Evolutionary conservation across 1,140 invertebrate genomes (phyloP).

Genomic region (Lepeophtheirus salmonis): DNA sequence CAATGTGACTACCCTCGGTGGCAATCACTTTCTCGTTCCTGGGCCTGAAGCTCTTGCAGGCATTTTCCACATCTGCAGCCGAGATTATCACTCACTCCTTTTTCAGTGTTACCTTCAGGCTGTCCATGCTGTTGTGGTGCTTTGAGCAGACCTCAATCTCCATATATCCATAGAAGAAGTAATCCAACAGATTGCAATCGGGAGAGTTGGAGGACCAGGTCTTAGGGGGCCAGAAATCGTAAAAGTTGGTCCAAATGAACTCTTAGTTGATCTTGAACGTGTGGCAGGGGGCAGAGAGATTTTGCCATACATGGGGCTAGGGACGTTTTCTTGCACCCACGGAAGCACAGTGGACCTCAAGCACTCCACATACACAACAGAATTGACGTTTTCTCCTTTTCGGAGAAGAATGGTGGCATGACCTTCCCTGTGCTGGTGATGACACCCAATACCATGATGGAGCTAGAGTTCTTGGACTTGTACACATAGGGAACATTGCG

Average conservation of each 20-base stretch:
- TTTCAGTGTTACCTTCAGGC: not conserved
- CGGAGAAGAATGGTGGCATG: not conserved
- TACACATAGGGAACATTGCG: too few relatives aligned
- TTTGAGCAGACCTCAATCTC: not conserved
- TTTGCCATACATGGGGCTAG: not conserved
- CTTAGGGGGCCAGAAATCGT: not conserved
- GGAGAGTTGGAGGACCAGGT: too few relatives aligned
- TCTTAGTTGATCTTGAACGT: not conserved
- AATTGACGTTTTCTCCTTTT: not conserved
- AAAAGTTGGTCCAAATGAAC: not conserved
- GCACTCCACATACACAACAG: not conserved
- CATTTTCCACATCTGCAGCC: not conserved
- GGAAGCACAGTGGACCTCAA: not conserved
- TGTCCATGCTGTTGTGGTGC: not conserved
- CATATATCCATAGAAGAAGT: not conserved
- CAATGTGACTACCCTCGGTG: not conserved
- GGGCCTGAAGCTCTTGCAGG: not conserved
- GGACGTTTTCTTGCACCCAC: not conserved
- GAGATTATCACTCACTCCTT: not conserved
- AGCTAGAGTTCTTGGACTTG: too few relatives aligned
- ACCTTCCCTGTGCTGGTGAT: too few relatives aligned
- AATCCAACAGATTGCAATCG: not conserved
- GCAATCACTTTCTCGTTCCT: not conserved
- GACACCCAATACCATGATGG: too few relatives aligned
- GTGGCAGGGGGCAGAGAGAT: not conserved